Percentiles rank a stretch among this genome's conserved stretches.
Evolutionary conservation across 1,140 invertebrate genomes (phyloP).

Genomic region (Aphaenogaster ashmeadi): DNA sequence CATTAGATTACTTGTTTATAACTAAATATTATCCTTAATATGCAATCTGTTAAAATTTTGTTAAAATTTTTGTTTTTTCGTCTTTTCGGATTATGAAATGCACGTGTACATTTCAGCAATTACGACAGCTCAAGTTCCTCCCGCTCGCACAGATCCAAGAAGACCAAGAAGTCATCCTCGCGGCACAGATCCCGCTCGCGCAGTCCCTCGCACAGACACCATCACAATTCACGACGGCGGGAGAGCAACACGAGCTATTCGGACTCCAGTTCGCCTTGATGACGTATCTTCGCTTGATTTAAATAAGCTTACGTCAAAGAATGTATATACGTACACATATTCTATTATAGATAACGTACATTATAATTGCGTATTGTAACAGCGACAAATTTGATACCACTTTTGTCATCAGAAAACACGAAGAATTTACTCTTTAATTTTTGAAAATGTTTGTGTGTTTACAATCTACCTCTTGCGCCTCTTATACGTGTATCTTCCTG

Average conservation of each 20-base stretch:
- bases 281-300: not conserved
- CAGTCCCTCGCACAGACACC: conserved; percentile 80
- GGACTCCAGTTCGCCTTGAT: conserved; percentile 81
- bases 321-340: conserved; percentile 38
- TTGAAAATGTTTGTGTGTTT: not conserved
- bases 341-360: not conserved
- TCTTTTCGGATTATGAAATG: not conserved
- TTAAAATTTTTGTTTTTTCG: not conserved
- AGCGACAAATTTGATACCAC: conserved; percentile 67
- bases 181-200: conserved; percentile 83
- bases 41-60: not conserved
- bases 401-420: conserved; percentile 37
- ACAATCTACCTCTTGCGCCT: not conserved
- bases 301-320: conserved; percentile 34
- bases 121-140: conserved; percentile 84
- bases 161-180: conserved; percentile 84
- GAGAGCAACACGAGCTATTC: conserved; percentile 83
- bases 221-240: conserved; percentile 77
- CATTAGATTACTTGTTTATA: not conserved
- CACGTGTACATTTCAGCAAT: conserved; percentile 70
- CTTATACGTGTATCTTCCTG: not conserved
- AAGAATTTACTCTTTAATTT: conserved; percentile 17
- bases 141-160: conserved; percentile 83
- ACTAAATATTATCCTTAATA: not conserved
- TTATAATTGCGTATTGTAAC: conserved; percentile 26